Evolutionary conservation across 2,113 vertebrate species (phyloP), one percentile per base, ranked within the genome.

Genomic region (Blennius ocellaris): DNA sequence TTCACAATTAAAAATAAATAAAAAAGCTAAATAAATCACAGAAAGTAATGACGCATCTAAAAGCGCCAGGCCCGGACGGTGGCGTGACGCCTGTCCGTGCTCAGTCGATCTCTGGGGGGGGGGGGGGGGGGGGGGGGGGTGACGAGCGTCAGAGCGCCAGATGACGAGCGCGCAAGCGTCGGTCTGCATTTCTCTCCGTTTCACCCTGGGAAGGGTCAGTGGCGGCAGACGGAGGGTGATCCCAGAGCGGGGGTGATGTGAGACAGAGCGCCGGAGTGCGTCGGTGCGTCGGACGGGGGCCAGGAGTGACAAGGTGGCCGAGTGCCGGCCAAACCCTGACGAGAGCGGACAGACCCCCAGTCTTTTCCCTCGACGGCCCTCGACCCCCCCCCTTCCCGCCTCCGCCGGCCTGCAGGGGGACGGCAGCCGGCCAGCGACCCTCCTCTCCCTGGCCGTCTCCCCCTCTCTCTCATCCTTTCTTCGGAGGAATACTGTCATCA

Each of bases 381-480:
- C 70, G 77, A 58, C 66, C 76, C 77, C 39, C 55, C 81, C 77
- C n/a, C n/a, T n/a, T n/a, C n/a, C n/a, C n/a, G n/a, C n/a, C n/a
- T n/a, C n/a, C 63, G 50, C 66, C 56, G 80, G 80, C 86, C 88
- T 45, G 21, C 3, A 81, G 89, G 74, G 74, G 21, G 69, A 80
- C 86, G 89, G 78, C 83, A 84, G 83, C 38, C 68, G 39, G 84
- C 86, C 89, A 89, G 45, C 60, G 1, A 69, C 73, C 30, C 59
- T 87, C 73, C 82, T 82, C 88, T 86, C 85, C 66, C 85, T 73
- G 7, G 76, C 82, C 53, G 70, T 86, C 86, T 92, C 84, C 68
- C 78, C 82, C 71, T 74, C 90, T 71, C 40, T 77, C 76, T 86
- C 78, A 81, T 39, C 60, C 47, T 69, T 82, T 78, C 78, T 76